Percentiles rank a stretch among this genome's conserved stretches.
These are phyloP conservation scores for Leptodirus hochenwartii DNA, from an alignment of 2,888 invertebrate species.

Conservation along the genomic window DNA sequence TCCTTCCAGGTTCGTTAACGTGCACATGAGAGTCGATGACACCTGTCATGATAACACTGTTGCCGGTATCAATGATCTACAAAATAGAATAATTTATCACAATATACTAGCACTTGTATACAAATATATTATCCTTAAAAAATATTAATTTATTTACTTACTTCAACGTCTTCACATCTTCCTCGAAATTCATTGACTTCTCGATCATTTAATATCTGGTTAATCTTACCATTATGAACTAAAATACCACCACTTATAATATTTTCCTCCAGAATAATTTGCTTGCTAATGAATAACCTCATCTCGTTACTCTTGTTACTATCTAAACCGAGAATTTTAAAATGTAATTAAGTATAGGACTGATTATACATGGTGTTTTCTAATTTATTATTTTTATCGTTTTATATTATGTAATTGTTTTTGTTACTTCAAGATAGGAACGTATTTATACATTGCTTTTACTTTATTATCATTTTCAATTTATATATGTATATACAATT, in stretches of 20 bases:
- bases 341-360: too few relatives aligned
- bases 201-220: conserved; percentile 5
- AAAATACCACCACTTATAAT: conserved; percentile 40
- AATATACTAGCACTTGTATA: background rate
- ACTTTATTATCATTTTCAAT: too few relatives aligned
- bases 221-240: conserved; percentile 37
- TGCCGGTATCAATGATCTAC: conserved; percentile 29
- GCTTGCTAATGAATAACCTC: too few relatives aligned
- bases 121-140: too few relatives aligned
- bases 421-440: too few relatives aligned
- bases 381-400: too few relatives aligned
- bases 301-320: too few relatives aligned
- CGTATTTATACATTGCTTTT: too few relatives aligned
- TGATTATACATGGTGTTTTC: too few relatives aligned
- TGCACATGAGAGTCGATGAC: conserved; percentile 56
- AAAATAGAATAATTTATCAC: conserved; percentile 7
- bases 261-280: conserved; percentile 32
- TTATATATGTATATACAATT: too few relatives aligned
- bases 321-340: too few relatives aligned
- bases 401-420: too few relatives aligned
- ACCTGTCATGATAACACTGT: conserved; percentile 43
- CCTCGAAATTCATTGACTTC: background rate
- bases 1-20: conserved; percentile 53
- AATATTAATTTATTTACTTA: background rate
- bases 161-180: background rate